phyloP scores from a whole-genome alignment of 2,113 vertebrate species.

The Leucoraja erinaceus region DNA sequence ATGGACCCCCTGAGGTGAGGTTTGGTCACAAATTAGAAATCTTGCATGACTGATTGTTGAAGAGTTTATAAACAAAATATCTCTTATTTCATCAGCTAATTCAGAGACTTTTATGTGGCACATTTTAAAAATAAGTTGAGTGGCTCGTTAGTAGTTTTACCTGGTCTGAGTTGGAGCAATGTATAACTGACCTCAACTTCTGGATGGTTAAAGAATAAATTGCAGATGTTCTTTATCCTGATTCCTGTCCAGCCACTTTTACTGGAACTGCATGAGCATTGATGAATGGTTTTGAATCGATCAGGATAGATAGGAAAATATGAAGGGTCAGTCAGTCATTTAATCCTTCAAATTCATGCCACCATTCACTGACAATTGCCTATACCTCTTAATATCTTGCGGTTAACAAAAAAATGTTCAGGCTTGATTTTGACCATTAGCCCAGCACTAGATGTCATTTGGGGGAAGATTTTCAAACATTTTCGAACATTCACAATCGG shows the following conservation, averaged over 20 bases:
- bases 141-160: not conserved
- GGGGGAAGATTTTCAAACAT: no score
- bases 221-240: not conserved
- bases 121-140: not conserved
- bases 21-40: not conserved
- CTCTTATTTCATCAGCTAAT: not conserved
- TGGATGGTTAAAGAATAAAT: not conserved
- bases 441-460: no score
- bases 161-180: not conserved
- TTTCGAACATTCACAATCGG: no score
- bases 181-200: not conserved
- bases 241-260: not conserved
- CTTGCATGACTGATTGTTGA: not conserved
- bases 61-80: not conserved
- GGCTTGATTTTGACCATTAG: no score
- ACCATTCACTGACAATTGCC: no score
- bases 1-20: constrained; percentile 89
- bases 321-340: no score
- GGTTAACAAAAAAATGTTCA: no score
- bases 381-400: no score
- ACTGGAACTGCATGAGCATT: not conserved
- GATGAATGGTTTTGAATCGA: not conserved
- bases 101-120: not conserved
- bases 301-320: not conserved
- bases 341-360: no score